Conservation (phyloP, 1,140 invertebrate genomes). For the Meloidogyne exigua region DNA sequence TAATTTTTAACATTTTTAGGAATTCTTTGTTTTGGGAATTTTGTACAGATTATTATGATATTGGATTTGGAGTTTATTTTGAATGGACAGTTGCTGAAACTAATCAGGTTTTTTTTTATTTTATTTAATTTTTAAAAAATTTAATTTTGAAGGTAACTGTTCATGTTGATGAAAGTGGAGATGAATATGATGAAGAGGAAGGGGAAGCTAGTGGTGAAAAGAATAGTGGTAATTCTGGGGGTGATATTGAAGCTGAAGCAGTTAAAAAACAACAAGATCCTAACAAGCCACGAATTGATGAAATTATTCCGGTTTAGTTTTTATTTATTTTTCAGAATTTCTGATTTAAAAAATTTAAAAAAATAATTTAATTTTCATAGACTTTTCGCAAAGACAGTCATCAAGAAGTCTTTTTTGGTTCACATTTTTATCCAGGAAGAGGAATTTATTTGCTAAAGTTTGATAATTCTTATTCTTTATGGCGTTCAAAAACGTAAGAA, state of each 20-base stretch:
- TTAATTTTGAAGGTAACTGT: not conserved
- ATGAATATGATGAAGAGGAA: conserved; percentile 60
- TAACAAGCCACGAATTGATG: conserved; percentile 71
- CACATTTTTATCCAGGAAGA: conserved; percentile 86
- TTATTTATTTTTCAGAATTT: not conserved
- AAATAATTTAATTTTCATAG: not conserved
- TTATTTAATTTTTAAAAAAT: conserved; percentile 4
- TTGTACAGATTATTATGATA: conserved; percentile 94
- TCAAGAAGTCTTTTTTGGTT: conserved; percentile 80
- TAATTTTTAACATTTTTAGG: not conserved
- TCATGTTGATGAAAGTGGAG: conserved; percentile 40
- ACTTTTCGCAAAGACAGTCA: conserved; percentile 87
- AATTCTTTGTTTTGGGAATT: conserved; percentile 98
- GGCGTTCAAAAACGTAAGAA: conserved; percentile 87
- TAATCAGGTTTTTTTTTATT: conserved; percentile 64
- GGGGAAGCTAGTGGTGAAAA: conserved; percentile 46
- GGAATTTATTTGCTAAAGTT: conserved; percentile 98
- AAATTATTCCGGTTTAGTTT: conserved; percentile 76
- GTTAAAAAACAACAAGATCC: conserved; percentile 44
- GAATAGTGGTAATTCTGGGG: too few species aligned
- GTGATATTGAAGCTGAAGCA: conserved; percentile 53
- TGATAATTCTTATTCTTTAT: conserved; percentile 97
- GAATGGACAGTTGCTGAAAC: conserved; percentile 80
- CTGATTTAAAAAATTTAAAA: not conserved
- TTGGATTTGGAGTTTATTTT: conserved; percentile 97